Base-by-base conservation (phyloP, 2,888 invertebrate species). In the Bimastos eiseni region DNA sequence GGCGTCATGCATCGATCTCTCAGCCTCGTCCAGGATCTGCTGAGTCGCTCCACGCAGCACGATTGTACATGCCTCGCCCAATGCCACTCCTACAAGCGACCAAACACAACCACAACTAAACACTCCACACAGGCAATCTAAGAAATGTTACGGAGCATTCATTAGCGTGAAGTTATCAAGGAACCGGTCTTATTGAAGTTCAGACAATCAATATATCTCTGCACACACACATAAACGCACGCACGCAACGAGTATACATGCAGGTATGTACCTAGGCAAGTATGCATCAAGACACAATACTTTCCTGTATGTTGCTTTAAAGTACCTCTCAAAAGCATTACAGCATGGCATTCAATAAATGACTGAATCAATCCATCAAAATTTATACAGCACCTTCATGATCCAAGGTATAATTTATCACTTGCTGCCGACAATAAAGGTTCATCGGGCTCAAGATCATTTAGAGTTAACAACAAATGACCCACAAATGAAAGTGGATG, bases 1-100 rank as follows among this genome's bases (percentile, higher is more conserved):
- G 0, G 99, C 99, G 95, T 99, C 99, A 95, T 99, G 99, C 90
- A 99, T 96, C 0, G 99, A 99, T 89, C 99, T 97, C 94, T 99
- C 99, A 0, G 99, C 99, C 95, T 99, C 99, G 94, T 99, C 99
- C 83, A 99, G 96, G 94, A 98, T 98, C 95, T 99, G 99, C 95
- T 98, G 97, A 0, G 99, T 99, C 44, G 99, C 99, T 90, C 99
- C 99, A 92, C 99, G 97, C 93, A 99, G 97, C 0, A 99, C 97
- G 92, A 99, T 97, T 0, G 98, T 98, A 95, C 99, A 99, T 21
- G 99, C 99, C 94, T 99, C 97, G 38, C 99, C 99, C 92, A 98
- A 95, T 92, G 97, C 97, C 33, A 99, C 98, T 89, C 98, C 95
- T 95, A 91, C 11, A 92, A 90, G 17, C 34, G 30, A 21, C 0